Evolutionary conservation across 2,888 invertebrate genomes (phyloP).

Genomic region (Drosophila paracracens): DNA sequence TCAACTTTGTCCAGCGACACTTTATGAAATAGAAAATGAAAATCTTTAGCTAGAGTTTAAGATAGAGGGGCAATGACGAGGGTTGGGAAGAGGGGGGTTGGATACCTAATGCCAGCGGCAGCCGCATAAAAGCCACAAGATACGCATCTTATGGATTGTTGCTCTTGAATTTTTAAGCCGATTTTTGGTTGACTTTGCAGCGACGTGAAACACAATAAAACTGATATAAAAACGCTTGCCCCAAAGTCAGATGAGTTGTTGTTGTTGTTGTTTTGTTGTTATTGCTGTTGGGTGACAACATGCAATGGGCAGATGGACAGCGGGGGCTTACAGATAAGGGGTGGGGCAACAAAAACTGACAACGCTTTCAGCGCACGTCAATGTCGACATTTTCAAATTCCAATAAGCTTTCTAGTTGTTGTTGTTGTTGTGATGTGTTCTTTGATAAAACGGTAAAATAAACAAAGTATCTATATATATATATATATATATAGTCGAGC

Average conservation of each 20-base stretch:
- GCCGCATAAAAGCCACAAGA: conserved; percentile 62
- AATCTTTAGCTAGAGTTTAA: conserved; percentile 41
- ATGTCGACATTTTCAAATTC: conserved; percentile 71
- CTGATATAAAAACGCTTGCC: conserved; percentile 45
- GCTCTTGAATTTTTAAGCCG: conserved; percentile 60
- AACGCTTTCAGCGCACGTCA: conserved; percentile 66
- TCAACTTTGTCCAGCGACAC: conserved; percentile 48
- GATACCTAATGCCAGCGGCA: conserved; percentile 40
- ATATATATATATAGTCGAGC: not conserved
- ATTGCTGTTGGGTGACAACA: conserved; percentile 43
- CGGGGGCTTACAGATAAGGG: not conserved
- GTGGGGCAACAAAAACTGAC: conserved; percentile 34
- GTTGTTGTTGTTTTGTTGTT: conserved; percentile 26
- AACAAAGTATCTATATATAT: conserved; percentile 27
- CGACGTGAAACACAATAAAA: conserved; percentile 74
- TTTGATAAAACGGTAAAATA: conserved; percentile 54
- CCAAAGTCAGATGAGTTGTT: conserved; percentile 1
- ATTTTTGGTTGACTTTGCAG: conserved; percentile 60
- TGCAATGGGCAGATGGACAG: conserved; percentile 13
- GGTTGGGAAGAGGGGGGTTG: not conserved
- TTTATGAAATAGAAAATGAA: conserved; percentile 64
- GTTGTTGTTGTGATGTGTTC: conserved; percentile 33
- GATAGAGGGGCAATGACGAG: not conserved
- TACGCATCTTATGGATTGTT: conserved; percentile 73
- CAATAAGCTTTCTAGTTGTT: conserved; percentile 59